Base-by-base conservation (phyloP, 1,140 invertebrate species). In the Camponotus vicinus region DNA sequence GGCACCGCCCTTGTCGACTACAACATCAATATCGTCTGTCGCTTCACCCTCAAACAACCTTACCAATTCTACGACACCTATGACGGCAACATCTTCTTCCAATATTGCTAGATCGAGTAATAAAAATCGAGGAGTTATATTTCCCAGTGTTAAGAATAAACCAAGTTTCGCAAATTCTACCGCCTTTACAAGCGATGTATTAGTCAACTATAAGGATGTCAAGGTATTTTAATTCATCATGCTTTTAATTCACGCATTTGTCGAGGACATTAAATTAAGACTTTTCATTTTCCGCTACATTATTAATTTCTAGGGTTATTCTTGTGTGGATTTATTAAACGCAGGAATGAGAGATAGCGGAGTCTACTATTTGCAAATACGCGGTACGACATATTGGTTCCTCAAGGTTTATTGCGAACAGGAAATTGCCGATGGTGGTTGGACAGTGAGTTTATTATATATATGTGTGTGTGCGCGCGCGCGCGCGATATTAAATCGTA, bases 381-480 rank as follows among this genome's bases (percentile, higher is more conserved):
- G 98, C 59, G 98, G 98, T 4, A 98, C 97, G 1, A 98, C 98
- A 1, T 98, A 98, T 94, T 98, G 98, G 97, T 98, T 98, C 95
- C 95, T 99, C 45, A 98, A 98, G 92, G 98, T 99, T 7, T 98
- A 96, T 93, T 99, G 98, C 93, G 98, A 99, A 92, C 98, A 99
- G 95, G 97, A 98, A 92, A 96, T 97, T 21, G 97, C 98, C 61
- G 98, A 98, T 89, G 98, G 98, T 11, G 99, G 98, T 75, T 99
- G 98, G 98, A 99, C 98, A 93, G 98, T 99, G 96, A 97, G 96
- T 96, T 89, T 80, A 42, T 69, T 8, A 2, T 8, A 34, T 15
- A 57, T 57, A 7, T 63, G 49, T 21, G 21, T 21, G n/a, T n/a
- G n/a, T n/a, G 27, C 0, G 27, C 1, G 49, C 15, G 18, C 4